Base-by-base conservation (phyloP, 30 jellyfish, hydroid and myxozoan genomes). In the Aurelia sp. region DNA sequence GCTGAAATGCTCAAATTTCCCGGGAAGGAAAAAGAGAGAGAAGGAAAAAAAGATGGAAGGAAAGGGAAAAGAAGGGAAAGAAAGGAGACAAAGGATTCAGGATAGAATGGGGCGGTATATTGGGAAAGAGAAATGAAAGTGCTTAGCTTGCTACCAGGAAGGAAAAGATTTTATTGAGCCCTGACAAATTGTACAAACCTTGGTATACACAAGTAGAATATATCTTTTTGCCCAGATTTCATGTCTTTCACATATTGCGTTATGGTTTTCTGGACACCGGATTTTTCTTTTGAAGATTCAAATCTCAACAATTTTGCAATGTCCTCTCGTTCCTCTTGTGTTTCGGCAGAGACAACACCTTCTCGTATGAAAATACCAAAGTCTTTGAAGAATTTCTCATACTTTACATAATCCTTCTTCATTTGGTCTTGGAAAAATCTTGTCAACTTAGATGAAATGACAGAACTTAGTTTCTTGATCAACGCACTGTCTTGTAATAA, bases 401-500 rank as follows among this genome's bases (percentile, higher is more conserved):
- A 95, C 70, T 95, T 95, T n/a, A 90, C 99, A 35, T 81, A 55
- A 68, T 95, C 99, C 65, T 86, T 95, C 63, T 90, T 89, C 93
- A 96, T 74, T 80, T 95, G 95, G 47, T 89, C 97, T 57, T 83
- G 88, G 72, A 95, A 90, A 84, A 84, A 90, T 11, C 97, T 70
- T 19, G 87, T 68, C 9, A 95, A 69, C 70, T 85, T 89, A 5
- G 88, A 72, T 9, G 91, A 88, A 12, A 95, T 61, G 19, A 95
- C 97, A 4, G 92, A 80, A 73, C 93, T 84, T 15, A 95, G 81
- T 62, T 95, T 95, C 64, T 71, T 92, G 7, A 95, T 84, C 33
- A 95, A 74, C 1, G 99, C 97, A 67, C 99, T 90, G 65, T 95
- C 97, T 75, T 95, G 99, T 24, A 95, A 70, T n/a, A 95, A 92